Evolutionary conservation across 2,113 vertebrate species (phyloP).

Genomic region (Spilogale gracilis): DNA sequence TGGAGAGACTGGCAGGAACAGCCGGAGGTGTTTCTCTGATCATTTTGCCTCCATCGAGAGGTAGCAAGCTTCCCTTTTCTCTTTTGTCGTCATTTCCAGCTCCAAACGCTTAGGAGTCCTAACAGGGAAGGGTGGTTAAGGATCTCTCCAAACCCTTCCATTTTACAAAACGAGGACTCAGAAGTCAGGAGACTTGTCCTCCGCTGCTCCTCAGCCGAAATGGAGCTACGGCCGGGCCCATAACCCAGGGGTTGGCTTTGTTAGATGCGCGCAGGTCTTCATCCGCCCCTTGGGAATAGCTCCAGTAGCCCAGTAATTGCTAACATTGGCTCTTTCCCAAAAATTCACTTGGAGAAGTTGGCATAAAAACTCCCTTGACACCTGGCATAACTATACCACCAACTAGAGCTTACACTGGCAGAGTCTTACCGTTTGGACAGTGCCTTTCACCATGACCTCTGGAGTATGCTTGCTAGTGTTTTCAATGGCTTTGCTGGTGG

Average conservation of each 20-base stretch:
- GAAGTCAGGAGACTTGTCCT: background rate
- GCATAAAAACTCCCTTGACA: background rate
- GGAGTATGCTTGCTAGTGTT: background rate
- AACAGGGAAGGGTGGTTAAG: background rate
- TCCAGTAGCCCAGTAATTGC: background rate
- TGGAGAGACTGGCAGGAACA: background rate
- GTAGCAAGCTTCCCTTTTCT: background rate
- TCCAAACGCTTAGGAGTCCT: background rate
- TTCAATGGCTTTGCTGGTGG: background rate
- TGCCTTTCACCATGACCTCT: background rate
- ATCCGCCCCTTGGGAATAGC: background rate
- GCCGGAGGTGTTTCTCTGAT: background rate
- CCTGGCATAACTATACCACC: background rate
- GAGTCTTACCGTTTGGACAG: background rate
- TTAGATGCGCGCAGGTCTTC: background rate
- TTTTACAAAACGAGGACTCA: conserved; percentile 7
- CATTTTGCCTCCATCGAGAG: background rate
- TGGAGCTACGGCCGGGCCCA: background rate
- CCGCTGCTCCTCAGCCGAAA: background rate
- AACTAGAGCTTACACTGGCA: background rate
- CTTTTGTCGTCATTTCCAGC: background rate
- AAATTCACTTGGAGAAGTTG: conserved; percentile 7
- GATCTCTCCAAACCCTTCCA: background rate
- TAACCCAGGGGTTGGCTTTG: background rate
- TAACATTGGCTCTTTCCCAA: conserved; percentile 10